phyloP scores from a whole-genome alignment of 2,888 invertebrate species.

The Cephonodes hylas region DNA sequence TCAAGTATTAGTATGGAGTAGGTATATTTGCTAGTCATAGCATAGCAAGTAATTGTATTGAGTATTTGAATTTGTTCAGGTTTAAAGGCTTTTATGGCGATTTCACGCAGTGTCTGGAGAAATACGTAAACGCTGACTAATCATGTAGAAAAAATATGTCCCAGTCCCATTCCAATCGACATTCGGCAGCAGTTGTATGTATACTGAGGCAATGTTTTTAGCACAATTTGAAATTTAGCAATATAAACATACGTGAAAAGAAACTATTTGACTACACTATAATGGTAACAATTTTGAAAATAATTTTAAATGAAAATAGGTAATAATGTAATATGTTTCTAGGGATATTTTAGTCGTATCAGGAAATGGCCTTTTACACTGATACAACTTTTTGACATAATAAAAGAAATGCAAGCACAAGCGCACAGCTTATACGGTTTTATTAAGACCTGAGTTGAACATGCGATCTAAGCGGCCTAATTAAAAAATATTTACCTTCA shows the following conservation, averaged over 20 bases:
- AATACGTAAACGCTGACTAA: not conserved
- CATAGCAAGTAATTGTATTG: not conserved
- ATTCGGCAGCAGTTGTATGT: not conserved
- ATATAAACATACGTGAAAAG: no score
- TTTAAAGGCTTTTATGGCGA: not conserved
- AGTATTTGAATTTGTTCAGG: not conserved
- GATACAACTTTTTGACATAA: not conserved
- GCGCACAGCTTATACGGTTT: not conserved
- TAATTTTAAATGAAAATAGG: no score
- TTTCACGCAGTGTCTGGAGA: not conserved
- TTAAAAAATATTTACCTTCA: slow-evolving; percentile 57
- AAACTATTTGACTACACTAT: no score
- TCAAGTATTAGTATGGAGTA: no score
- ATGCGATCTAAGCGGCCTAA: slow-evolving; percentile 8
- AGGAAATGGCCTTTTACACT: not conserved
- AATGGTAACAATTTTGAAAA: no score
- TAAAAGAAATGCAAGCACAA: not conserved
- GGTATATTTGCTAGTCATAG: no score
- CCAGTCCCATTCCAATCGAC: not conserved
- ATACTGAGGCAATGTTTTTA: no score
- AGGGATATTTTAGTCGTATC: no score
- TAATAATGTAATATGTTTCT: no score
- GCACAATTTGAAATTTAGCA: no score
- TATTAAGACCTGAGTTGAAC: not conserved
- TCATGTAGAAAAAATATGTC: not conserved